phyloP scores from a whole-genome alignment of 1,140 invertebrate species.

The Tachypleus tridentatus region DNA sequence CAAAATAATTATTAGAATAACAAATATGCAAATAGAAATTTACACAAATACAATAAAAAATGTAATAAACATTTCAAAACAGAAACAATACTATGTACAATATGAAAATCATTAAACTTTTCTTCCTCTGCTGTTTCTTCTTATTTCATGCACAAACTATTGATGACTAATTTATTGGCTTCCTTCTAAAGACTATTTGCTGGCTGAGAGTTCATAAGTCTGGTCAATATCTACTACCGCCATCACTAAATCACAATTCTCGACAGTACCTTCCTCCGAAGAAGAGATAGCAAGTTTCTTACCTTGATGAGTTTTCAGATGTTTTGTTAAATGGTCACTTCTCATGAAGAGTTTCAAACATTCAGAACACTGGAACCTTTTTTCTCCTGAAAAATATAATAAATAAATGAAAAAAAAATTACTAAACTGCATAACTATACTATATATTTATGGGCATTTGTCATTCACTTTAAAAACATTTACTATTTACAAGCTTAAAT shows the following conservation, averaged over 20 bases:
- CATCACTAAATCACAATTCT: slow-evolving; percentile 42
- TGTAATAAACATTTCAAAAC: too few relatives aligned
- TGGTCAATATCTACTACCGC: slow-evolving; percentile 30
- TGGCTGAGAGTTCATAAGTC: slow-evolving; percentile 29
- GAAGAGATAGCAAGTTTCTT: slow-evolving; percentile 32
- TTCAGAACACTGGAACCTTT: slow-evolving; percentile 67
- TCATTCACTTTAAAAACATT: too few relatives aligned
- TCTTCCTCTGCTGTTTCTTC: too few relatives aligned
- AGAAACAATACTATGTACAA: too few relatives aligned
- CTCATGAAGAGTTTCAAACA: slow-evolving; percentile 79
- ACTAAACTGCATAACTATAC: background rate
- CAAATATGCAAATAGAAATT: too few relatives aligned
- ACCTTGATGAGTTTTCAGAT: slow-evolving; percentile 72
- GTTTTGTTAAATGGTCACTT: slow-evolving; percentile 74
- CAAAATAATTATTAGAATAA: too few relatives aligned
- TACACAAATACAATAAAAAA: too few relatives aligned
- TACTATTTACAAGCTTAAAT: too few relatives aligned
- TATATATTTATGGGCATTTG: too few relatives aligned
- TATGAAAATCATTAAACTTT: too few relatives aligned
- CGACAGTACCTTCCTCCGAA: slow-evolving; percentile 20
- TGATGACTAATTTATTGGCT: background rate
- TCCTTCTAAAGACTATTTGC: slow-evolving; percentile 23
- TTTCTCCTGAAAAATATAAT: slow-evolving; percentile 48
- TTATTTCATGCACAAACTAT: too few relatives aligned
- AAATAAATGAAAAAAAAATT: slow-evolving; percentile 1